phyloP scores from a whole-genome alignment of 2,888 invertebrate species.

The Oscheius sp. region DNA sequence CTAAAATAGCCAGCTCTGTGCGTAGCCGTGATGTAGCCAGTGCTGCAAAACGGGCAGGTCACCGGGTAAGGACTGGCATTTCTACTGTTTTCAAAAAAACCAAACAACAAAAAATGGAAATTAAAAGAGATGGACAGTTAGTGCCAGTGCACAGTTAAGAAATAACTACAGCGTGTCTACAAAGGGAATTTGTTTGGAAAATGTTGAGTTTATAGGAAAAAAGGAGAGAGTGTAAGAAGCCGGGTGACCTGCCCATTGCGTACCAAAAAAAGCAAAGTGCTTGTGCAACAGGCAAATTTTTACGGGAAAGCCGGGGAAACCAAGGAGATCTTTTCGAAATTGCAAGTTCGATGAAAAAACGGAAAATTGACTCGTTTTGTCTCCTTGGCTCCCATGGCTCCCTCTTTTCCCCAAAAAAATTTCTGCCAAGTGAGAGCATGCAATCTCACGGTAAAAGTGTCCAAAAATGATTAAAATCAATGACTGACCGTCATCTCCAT shows the following conservation, averaged over 20 bases:
- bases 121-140: conserved; percentile 9
- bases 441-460: no score
- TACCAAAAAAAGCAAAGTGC: background rate
- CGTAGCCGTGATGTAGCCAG: conserved; percentile 48
- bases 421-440: background rate
- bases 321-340: no score
- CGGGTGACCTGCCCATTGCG: conserved; percentile 32
- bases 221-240: conserved; percentile 9
- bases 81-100: background rate
- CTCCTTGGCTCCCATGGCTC: no score
- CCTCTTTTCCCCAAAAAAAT: background rate
- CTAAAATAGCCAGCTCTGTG: conserved; percentile 69
- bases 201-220: conserved; percentile 11
- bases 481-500: conserved; percentile 28
- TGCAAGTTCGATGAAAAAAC: no score
- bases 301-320: no score
- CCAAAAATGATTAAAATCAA: background rate
- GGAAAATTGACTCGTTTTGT: no score
- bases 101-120: background rate
- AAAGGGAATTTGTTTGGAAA: no score
- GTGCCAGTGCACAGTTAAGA: conserved; percentile 11
- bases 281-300: background rate
- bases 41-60: conserved; percentile 40
- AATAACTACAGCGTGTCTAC: no score
- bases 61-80: background rate